Evolutionary conservation across 1,140 invertebrate species (phyloP), one percentile per base, ranked within the genome.

Genomic region (Oryzaephilus surinamensis): DNA sequence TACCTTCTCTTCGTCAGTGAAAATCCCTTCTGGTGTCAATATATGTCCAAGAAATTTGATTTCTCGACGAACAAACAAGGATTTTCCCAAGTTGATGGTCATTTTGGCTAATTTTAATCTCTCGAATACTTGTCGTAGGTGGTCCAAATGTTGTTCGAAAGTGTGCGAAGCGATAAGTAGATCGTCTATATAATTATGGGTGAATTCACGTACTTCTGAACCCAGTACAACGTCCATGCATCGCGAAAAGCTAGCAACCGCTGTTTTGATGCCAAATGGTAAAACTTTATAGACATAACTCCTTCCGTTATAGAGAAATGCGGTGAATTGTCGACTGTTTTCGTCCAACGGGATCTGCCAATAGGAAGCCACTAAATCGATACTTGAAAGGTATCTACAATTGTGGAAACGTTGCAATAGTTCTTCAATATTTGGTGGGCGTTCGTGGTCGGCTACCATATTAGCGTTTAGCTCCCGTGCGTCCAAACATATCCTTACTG

Each of bases 221-320:
- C 54, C 51, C 16, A 55, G 37, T 7, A 56, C 45, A 2, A 37
- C 16, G 32, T 57, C 50, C 51, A 53, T 55, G 7, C 45, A 45
- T 5, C 55, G 11, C 10, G 53, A 53, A 45, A 61, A 61, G 20
- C 46, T 50, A 6, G 46, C 52, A 0, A 57, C 57, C 2, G 59
- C 52, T 0, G 52, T 61, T 29, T 55, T 59, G 7, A 62, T 15
- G 0, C 60, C 55, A 32, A 62, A 61, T 1, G 57, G 60, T 3
- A 64, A 26, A 0, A 54, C 50, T 28, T 46, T 40, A 33, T 58
- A 64, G 0, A 52, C 43, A 38, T 58, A 62, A n/a, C 46, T 41
- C 34, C 47, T 46, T 0, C 46, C 44, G 30, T 58, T 46, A 41
- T 55, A 52, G 5, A 50, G 21, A 43, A 61, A 64, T 0, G 53